Conservation (phyloP, 2,888 invertebrate species). For the Papilio gigon region DNA sequence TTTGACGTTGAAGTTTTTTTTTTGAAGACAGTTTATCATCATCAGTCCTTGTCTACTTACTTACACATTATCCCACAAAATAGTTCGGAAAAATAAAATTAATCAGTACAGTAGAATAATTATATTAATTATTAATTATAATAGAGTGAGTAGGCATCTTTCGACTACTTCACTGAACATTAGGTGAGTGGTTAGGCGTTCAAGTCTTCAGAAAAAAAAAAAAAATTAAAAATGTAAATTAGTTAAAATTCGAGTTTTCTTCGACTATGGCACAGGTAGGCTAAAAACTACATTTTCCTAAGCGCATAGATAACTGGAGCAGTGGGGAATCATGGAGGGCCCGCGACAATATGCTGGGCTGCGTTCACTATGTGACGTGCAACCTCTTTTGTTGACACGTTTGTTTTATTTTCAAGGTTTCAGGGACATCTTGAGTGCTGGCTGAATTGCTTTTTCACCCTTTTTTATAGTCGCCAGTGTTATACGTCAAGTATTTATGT, state of each 20-base stretch:
- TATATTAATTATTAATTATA: too few species aligned
- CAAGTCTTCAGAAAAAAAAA: too few species aligned
- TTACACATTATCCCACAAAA: too few species aligned
- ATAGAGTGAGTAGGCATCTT: too few species aligned
- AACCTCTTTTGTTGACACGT: slow-evolving; percentile 30
- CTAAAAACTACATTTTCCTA: slow-evolving; percentile 20
- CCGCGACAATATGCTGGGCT: slow-evolving; percentile 36
- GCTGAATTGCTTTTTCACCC: not conserved
- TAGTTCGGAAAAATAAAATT: too few species aligned
- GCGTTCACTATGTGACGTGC: slow-evolving; percentile 22
- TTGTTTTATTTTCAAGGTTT: slow-evolving; percentile 40
- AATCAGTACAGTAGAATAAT: too few species aligned
- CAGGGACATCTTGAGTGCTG: slow-evolving; percentile 19
- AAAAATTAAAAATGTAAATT: too few species aligned
- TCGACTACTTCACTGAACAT: too few species aligned
- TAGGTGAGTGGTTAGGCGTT: too few species aligned
- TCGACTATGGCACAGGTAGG: slow-evolving; percentile 17
- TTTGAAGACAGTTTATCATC: too few species aligned
- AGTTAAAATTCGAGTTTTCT: not conserved
- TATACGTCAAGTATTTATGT: not conserved
- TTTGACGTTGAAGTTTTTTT: too few species aligned
- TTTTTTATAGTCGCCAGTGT: slow-evolving; percentile 3
- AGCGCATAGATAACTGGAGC: slow-evolving; percentile 38
- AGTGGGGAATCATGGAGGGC: slow-evolving; percentile 39
- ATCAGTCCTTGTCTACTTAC: too few species aligned